phyloP scores from a whole-genome alignment of 1,140 invertebrate species.

The Laupala kohalensis region DNA sequence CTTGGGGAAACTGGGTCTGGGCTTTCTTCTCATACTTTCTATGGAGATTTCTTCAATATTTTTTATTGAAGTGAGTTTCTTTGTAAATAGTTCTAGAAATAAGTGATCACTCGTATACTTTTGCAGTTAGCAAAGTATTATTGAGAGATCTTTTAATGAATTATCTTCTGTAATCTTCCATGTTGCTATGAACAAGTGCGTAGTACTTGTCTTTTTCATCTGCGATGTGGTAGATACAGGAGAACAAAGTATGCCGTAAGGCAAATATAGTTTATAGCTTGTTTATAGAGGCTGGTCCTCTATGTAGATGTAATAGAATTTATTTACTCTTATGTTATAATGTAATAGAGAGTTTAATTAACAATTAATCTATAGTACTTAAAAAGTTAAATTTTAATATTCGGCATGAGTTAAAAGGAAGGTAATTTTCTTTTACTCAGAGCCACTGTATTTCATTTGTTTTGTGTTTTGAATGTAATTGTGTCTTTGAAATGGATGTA shows the following conservation, averaged over 20 bases:
- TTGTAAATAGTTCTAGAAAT: slow-evolving; percentile 1
- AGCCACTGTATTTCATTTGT: slow-evolving; percentile 3
- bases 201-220: background rate
- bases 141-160: background rate
- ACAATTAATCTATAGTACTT: background rate
- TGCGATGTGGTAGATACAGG: background rate
- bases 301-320: slow-evolving; percentile 3
- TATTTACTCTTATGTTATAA: slow-evolving; percentile 2
- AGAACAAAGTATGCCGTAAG: slow-evolving; percentile 3
- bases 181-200: background rate
- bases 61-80: background rate
- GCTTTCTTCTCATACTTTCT: background rate
- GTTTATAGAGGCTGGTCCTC: background rate
- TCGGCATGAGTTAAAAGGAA: slow-evolving; percentile 21
- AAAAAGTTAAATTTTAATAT: slow-evolving; percentile 1
- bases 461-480: background rate
- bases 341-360: background rate
- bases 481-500: slow-evolving; percentile 1
- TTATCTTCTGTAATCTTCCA: background rate
- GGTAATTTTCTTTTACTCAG: slow-evolving; percentile 30
- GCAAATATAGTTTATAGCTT: background rate
- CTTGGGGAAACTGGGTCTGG: background rate
- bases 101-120: background rate
- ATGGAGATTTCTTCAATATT: background rate
- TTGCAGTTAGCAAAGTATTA: slow-evolving; percentile 15